A percentile compares a stretch with the other conserved stretches of the same genome.
phyloP scores from a whole-genome alignment of 2,888 invertebrate genomes.

The Globia sparganii region DNA sequence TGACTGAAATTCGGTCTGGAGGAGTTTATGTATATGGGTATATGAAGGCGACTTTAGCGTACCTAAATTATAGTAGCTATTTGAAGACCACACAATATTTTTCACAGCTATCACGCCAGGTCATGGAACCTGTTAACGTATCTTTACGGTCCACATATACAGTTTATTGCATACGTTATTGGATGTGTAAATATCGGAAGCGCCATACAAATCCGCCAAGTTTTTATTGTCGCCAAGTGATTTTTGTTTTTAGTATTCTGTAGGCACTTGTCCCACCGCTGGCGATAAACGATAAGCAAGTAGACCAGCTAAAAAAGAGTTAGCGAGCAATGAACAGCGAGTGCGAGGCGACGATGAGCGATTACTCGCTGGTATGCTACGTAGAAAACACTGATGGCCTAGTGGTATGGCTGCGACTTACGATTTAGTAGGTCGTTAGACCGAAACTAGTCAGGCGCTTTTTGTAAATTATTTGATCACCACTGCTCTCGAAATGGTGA shows the following conservation, averaged over 20 bases:
- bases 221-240: slow-evolving; percentile 52
- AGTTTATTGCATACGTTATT: slow-evolving; percentile 77
- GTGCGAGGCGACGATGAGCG: not conserved
- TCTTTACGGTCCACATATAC: slow-evolving; percentile 77
- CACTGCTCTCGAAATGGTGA: too few species aligned
- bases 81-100: slow-evolving; percentile 40
- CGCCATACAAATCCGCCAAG: slow-evolving; percentile 49
- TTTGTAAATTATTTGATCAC: too few species aligned
- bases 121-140: slow-evolving; percentile 81
- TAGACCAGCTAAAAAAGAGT: too few species aligned
- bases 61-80: not conserved
- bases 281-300: not conserved
- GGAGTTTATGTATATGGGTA: not conserved
- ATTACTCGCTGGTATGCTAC: not conserved
- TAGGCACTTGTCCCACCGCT: not conserved
- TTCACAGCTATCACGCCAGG: slow-evolving; percentile 64
- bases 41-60: not conserved
- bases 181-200: slow-evolving; percentile 68
- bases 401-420: too few species aligned
- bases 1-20: not conserved
- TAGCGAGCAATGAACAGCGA: not conserved
- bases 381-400: too few species aligned
- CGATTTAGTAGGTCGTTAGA: too few species aligned
- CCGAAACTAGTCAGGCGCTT: too few species aligned
- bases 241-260: slow-evolving; percentile 46